Evolutionary conservation across 2,797 vertebrate genomes (phyloP), one percentile per base, ranked within the genome.

Genomic region (Siniperca scherzeri): DNA sequence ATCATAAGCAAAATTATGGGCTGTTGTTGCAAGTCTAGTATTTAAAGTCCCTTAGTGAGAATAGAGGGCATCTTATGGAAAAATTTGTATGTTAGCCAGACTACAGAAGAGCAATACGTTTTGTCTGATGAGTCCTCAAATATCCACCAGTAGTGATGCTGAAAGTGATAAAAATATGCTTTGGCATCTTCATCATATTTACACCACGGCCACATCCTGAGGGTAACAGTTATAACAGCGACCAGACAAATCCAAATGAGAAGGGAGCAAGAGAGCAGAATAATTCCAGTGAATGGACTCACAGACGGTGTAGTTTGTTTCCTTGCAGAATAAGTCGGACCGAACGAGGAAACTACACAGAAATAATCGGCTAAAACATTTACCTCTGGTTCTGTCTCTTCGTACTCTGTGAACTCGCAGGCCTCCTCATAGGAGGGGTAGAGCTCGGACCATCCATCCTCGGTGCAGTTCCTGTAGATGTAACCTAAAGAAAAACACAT

Each of bases 401-500:
- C 88, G 2, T 90, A 89, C 13, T 96, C 95, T 40, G 93, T 87
- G 70, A 96, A 95, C 16, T 94, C 89, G 64, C 97, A 98, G 75
- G 96, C 96, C 0, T 96, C 46, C 0, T 93, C 88, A 4, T 98
- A 98, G 0, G 93, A 56, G 1, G 96, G 97, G 78, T 96, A 94
- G 0, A 91, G 87, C 7, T 96, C 94, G 0, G 95, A 96, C 97
- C 97, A 98, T 52, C 95, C 94, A 0, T 86, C 70, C 46, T 89
- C 84, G 0, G 96, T 96, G 25, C 97, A 98, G 90, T 96, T 97
- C 92, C 96, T 95, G 82, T 94, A 95, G 53, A 98, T 92, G 87
- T 94, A 95, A 52, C 94, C 97, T 98, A 22, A 52, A 59, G 80
- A 75, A 71, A 16, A 52, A 79, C 53, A 81, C 36, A 71, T 12